A percentile compares a stretch with the other conserved stretches of the same genome.
Evolutionary conservation across 2,113 vertebrate genomes (phyloP).

Genomic region (Athene noctua): DNA sequence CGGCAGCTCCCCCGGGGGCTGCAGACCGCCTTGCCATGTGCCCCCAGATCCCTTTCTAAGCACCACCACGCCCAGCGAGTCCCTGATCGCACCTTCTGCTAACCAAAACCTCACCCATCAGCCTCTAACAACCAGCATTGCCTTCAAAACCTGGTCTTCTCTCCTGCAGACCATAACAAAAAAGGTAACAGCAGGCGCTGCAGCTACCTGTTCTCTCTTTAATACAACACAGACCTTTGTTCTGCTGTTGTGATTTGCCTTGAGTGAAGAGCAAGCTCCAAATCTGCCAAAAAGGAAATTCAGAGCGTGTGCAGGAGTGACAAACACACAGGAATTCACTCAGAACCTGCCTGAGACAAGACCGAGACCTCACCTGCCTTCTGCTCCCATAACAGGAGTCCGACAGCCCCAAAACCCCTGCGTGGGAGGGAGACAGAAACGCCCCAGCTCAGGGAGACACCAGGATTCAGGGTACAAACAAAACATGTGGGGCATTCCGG

Average conservation of each 20-base stretch:
- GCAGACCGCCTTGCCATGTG: fast-evolving
- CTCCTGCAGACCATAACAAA: fast-evolving
- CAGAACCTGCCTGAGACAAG: fast-evolving
- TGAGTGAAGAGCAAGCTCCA: not conserved
- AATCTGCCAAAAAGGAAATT: fast-evolving
- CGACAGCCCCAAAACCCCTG: fast-evolving
- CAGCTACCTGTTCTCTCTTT: no score
- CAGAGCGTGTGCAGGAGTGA: fast-evolving
- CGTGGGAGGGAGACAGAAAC: fast-evolving
- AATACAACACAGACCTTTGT: not conserved
- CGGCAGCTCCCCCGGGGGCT: fast-evolving
- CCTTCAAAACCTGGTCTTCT: fast-evolving
- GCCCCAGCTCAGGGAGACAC: fast-evolving
- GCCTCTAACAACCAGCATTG: not conserved
- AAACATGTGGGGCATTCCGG: not conserved
- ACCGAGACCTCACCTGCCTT: not conserved
- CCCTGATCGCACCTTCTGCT: fast-evolving
- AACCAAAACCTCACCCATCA: not conserved
- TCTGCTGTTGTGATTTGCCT: fast-evolving
- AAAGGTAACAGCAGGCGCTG: fast-evolving
- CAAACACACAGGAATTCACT: fast-evolving
- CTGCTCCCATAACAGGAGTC: no score
- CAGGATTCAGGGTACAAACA: fast-evolving
- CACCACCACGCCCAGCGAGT: fast-evolving
- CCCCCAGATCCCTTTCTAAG: not conserved